Evolutionary conservation across 2,797 vertebrate genomes (phyloP).

Genomic region (Oreortyx pictus): DNA sequence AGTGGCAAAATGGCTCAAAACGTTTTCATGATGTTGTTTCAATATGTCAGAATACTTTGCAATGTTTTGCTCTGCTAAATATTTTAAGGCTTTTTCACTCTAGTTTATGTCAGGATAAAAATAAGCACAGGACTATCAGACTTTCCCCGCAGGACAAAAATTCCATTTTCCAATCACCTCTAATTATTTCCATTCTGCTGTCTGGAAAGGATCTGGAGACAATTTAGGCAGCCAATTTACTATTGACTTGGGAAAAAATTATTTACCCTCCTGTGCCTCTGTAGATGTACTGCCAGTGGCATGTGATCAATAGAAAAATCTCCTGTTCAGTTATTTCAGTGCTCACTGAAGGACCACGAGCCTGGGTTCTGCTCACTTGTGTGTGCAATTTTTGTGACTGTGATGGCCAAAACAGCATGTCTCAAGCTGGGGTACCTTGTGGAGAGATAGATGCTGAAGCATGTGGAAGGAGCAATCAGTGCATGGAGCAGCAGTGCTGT

Average conservation of each 20-base stretch:
- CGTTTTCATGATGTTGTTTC: background rate
- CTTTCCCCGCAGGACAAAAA: slow-evolving; percentile 64
- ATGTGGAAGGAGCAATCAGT: too few relatives aligned
- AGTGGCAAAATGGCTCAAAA: background rate
- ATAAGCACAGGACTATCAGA: slow-evolving; percentile 60
- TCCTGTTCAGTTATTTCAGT: background rate
- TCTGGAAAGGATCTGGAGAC: slow-evolving; percentile 71
- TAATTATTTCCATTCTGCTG: slow-evolving; percentile 73
- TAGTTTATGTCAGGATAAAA: slow-evolving; percentile 42
- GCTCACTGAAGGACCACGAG: background rate
- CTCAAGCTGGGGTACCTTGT: background rate
- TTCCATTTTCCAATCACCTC: slow-evolving; percentile 66
- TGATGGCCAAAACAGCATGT: background rate
- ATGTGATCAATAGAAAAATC: slow-evolving; percentile 38
- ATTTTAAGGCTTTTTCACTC: slow-evolving; percentile 39
- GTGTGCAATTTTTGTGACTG: background rate
- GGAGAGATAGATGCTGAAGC: accelerated
- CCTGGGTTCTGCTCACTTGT: background rate
- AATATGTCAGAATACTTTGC: background rate
- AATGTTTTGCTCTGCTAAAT: background rate
- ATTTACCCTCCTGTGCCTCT: slow-evolving; percentile 53
- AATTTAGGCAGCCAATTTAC: slow-evolving; percentile 68
- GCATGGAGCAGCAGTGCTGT: background rate
- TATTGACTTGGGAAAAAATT: slow-evolving; percentile 62
- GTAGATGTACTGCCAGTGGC: slow-evolving; percentile 46